Base-by-base conservation (phyloP, 2,113 vertebrate species). In the Amphilophus citrinellus region DNA sequence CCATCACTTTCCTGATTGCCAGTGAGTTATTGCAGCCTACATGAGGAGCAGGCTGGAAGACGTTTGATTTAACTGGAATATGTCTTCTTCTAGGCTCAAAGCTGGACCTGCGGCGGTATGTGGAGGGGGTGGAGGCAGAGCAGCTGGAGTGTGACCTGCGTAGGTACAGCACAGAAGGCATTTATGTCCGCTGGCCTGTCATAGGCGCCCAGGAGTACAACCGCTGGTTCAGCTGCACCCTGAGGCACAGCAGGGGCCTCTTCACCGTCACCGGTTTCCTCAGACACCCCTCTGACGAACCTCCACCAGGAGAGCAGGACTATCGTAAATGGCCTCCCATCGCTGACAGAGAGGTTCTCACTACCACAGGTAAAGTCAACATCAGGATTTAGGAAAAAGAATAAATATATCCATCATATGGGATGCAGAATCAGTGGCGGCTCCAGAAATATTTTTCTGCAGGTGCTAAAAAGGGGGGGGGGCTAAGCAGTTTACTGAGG, bases 1-100 rank as follows among this genome's bases (percentile, higher is more conserved):
- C 62, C 14, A 75, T 96, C 73, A 96, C 96, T 1, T 97, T 96
- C 85, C 87, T 96, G 65, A 76, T 95, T 57, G 93, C 88, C 2
- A 86, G 96, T 97, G 58, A 91, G 89, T 42, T 20, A 17, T 30
- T 58, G 10, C 1, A 7, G 6, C 4, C 39, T 18, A 7, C 3
- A 42, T 22, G 27, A 13, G 0, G 2, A n/a, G 44, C 11, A 61
- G 27, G 37, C 37, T 61, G 50, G 61, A 58, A 66, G 42, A 9
- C 6, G 1, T 11, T 18, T 32, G 2, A 15, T 59, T 30, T 68
- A 22, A 47, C 14, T 50, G 10, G 6, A 39, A 6, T 61, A 1
- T 32, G 1, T 44, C 58, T 9, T 81, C 8, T 50, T 80, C 2
- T 60, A 96, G 96, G 75, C 4, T 92, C 94, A 6, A 94, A 93